Base-by-base conservation (phyloP, 2,888 invertebrate genomes). In the Pteria penguin region DNA sequence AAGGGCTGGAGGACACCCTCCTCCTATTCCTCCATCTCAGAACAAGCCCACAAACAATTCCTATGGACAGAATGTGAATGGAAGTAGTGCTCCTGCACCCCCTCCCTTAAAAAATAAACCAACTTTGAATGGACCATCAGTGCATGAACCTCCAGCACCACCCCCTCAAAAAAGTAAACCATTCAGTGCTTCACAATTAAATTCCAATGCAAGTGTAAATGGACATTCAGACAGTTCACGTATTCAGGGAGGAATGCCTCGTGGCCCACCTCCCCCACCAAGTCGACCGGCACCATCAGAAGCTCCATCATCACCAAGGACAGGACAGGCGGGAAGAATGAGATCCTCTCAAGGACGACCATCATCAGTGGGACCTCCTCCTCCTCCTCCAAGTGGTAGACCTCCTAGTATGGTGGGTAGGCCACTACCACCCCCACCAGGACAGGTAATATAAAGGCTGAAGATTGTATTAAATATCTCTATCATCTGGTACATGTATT, bases 241-340 rank as follows among this genome's bases (percentile, higher is more conserved):
- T n/a, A 32, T 33, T 33, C 32, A 60, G n/a, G 11, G 29, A 14
- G 26, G 26, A 24, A 24, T 36, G 54, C 24, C 31, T n/a, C 62
- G 22, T 45, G 66, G 76, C 5, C 70, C 76, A 14, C 77, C 79
- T 2, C 75, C 80, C 29, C 76, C 78, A 22, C 70, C 69, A 32
- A 71, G 45, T 31, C 71, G 45, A 62, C 54, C 45, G 18, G 29
- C 70, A 60, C 55, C 27, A 33, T 24, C 54, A 32, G 45, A 58
- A 54, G 33, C 61, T 27, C 54, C 26, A 18, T 18, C 52, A 18
- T 14, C 27, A 24, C 18, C 36, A n/a, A 33, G 36, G 11, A 27
- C 65, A 26, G 24, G 22, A 14, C 45, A 33, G 45, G 26, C 73
- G 5, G 63, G 63, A 22, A 55, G 55, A 8, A 36, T 57, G 32